These are phyloP conservation scores for Calephelis perditalis DNA, from an alignment of 2,888 invertebrate genomes.

Conservation along the genomic window DNA sequence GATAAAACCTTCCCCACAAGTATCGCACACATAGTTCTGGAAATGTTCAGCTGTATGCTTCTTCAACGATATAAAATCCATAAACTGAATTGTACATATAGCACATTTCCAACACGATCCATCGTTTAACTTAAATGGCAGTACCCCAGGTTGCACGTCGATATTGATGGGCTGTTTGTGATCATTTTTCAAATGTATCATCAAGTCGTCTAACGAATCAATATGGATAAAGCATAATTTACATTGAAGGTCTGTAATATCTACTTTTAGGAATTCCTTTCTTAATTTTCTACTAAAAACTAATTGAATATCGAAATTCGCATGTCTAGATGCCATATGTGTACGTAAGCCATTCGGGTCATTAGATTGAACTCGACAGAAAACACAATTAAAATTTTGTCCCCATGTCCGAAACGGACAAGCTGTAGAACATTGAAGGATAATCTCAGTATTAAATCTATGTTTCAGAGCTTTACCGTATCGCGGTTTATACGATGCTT, in stretches of 20 bases:
- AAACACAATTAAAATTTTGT: constrained; percentile 66
- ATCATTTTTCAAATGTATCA: constrained; percentile 59
- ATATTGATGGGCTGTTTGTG: constrained; percentile 65
- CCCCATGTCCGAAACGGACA: constrained; percentile 69
- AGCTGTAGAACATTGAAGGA: constrained; percentile 65
- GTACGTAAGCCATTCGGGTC: constrained; percentile 63
- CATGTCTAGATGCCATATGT: constrained; percentile 63
- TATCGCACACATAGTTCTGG: constrained; percentile 68
- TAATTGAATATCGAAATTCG: constrained; percentile 58
- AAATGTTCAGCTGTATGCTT: constrained; percentile 66
- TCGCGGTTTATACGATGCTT: constrained; percentile 61
- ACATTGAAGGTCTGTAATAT: constrained; percentile 66
- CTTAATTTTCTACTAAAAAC: constrained; percentile 64
- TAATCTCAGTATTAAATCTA: constrained; percentile 65
- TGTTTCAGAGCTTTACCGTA: constrained; percentile 64
- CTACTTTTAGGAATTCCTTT: constrained; percentile 64
- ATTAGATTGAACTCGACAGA: constrained; percentile 64
- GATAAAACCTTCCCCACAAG: constrained; percentile 68
- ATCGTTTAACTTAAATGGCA: constrained; percentile 64
- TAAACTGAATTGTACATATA: constrained; percentile 59
- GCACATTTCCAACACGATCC: constrained; percentile 65
- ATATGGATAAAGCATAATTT: constrained; percentile 62
- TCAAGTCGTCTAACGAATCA: constrained; percentile 56
- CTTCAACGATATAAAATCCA: constrained; percentile 59
- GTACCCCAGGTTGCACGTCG: constrained; percentile 63